These are phyloP conservation scores for Hippocampus comes DNA, from an alignment of 2,113 vertebrate genomes.

Conservation along the genomic window DNA sequence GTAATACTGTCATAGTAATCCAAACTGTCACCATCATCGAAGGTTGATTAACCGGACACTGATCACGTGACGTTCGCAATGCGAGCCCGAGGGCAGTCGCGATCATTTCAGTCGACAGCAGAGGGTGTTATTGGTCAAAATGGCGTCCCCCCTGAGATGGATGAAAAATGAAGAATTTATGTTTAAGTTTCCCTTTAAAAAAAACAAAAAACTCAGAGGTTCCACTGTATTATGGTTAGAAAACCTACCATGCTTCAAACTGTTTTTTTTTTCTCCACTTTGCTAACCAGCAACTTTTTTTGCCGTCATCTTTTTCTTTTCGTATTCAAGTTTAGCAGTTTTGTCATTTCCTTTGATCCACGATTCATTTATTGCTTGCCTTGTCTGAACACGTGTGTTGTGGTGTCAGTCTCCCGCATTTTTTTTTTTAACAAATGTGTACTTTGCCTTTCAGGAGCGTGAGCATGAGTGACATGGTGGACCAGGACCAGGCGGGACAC, in stretches of 20 bases:
- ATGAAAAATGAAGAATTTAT: too few species aligned
- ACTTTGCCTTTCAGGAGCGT: conserved; percentile 75
- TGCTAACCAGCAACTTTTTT: neutral
- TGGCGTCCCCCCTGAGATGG: too few species aligned
- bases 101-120: too few species aligned
- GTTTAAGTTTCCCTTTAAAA: too few species aligned
- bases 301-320: neutral
- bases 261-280: too few species aligned
- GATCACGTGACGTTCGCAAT: too few species aligned
- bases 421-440: neutral
- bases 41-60: too few species aligned
- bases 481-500: conserved; percentile 78
- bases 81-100: too few species aligned
- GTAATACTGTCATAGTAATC: too few species aligned
- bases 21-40: too few species aligned
- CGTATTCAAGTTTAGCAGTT: neutral
- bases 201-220: neutral
- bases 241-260: neutral
- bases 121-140: too few species aligned
- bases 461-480: conserved; percentile 91
- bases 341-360: neutral
- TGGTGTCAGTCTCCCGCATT: neutral
- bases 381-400: neutral
- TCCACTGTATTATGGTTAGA: neutral
- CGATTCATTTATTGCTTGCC: neutral